A percentile compares a stretch with the other conserved stretches of the same genome.
These are phyloP conservation scores for Argopecten irradians DNA, from an alignment of 1,140 invertebrate genomes.

Conservation along the genomic window DNA sequence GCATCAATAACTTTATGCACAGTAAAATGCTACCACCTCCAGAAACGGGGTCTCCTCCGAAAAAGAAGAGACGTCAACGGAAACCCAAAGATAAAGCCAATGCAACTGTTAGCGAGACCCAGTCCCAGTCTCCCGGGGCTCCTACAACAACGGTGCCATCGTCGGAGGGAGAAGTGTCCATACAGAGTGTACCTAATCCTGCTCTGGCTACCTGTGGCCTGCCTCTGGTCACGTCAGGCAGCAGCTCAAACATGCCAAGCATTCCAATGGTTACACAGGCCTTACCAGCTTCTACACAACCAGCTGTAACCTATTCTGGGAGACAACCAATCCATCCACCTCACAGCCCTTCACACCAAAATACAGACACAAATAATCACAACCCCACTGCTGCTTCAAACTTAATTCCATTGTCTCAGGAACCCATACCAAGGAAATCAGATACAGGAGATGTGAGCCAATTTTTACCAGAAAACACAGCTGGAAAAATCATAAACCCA, in stretches of 20 bases:
- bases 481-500: slow-evolving; percentile 89
- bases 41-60: slow-evolving; percentile 73
- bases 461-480: slow-evolving; percentile 65
- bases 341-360: slow-evolving; percentile 7
- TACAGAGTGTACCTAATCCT: slow-evolving; percentile 65
- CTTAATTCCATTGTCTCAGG: slow-evolving; percentile 21
- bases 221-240: slow-evolving; percentile 45
- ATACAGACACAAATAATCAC: background rate
- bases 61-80: slow-evolving; percentile 66
- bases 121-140: slow-evolving; percentile 40
- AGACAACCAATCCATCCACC: slow-evolving; percentile 13
- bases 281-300: slow-evolving; percentile 44
- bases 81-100: slow-evolving; percentile 60
- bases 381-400: background rate
- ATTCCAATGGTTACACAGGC: slow-evolving; percentile 50
- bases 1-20: slow-evolving; percentile 55
- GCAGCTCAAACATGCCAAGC: slow-evolving; percentile 32
- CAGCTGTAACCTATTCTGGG: slow-evolving; percentile 42
- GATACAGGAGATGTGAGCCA: background rate
- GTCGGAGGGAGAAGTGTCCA: slow-evolving; percentile 67
- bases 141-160: slow-evolving; percentile 44
- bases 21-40: slow-evolving; percentile 62
- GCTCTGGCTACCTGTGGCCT: slow-evolving; percentile 38
- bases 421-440: slow-evolving; percentile 9
- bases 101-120: slow-evolving; percentile 1